Evolutionary conservation across 2,888 invertebrate species (phyloP), one percentile per base, ranked within the genome.

Genomic region (Nymphalis urticae): DNA sequence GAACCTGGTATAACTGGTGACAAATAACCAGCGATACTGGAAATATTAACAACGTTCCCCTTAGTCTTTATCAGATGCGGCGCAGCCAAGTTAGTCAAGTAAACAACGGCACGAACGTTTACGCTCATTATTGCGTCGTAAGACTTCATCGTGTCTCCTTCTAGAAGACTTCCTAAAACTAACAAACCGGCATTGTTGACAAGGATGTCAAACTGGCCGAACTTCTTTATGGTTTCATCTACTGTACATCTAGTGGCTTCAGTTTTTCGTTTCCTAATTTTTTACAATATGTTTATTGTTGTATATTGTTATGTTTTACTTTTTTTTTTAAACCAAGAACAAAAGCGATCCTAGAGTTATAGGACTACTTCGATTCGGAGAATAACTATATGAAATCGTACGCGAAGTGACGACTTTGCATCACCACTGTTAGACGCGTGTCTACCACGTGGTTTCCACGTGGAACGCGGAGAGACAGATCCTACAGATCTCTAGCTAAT

Each of bases 1-100:
- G 48, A 19, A 13, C 17, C 17, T 0, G 58, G 32, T 19, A 9
- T 16, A 0, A 48, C 4, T 1, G 64, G 58, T 21, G 64, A 32
- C 48, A 56, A 21, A 3, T 8, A 60, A 13, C 72, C 66, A 10
- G 53, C 75, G 0, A 77, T 59, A 65, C 84, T 85, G 0, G 85
- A 85, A 21, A 84, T 73, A 13, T 84, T 85, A 0, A 86, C 66
- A 4, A 86, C 76, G 59, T 81, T 85, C 0, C 85, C 80, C 67
- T 78, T 84, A 0, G 79, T 77, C 47, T 78, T 70, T 0, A 77
- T 72, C 0, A 85, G 70, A 61, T 83, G 64, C 0, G 84, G 83
- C 0, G 72, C 74, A 24, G 81, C 79, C 0, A 79, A 61, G 17
- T 73, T 75, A 0, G 81, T 82, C 0, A 85, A 62, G 4, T 72